These are phyloP conservation scores for Pollenia angustigena DNA, from an alignment of 2,888 invertebrate genomes.

Conservation along the genomic window DNA sequence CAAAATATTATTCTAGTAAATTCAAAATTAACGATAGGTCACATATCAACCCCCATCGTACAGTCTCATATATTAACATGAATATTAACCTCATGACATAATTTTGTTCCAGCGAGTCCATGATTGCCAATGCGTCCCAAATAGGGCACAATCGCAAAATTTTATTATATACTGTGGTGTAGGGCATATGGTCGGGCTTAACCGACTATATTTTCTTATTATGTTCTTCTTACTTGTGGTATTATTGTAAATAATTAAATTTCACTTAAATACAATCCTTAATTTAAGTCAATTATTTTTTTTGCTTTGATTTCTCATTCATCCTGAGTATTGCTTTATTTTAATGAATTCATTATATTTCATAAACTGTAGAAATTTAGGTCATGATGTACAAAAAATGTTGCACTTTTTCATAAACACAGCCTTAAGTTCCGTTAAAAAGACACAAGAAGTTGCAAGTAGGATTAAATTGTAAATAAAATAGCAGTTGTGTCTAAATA, in stretches of 20 bases:
- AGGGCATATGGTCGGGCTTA: no score
- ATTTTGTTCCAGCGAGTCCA: no score
- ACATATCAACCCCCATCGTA: no score
- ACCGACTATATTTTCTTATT: no score
- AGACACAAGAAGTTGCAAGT: not conserved
- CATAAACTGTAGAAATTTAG: slow-evolving; percentile 61
- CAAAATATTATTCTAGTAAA: no score
- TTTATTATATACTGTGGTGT: no score
- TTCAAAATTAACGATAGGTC: no score
- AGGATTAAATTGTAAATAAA: slow-evolving; percentile 38
- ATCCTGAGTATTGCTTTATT: slow-evolving; percentile 3
- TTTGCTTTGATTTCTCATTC: not conserved
- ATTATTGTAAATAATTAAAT: slow-evolving; percentile 37
- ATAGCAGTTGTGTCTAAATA: slow-evolving; percentile 75
- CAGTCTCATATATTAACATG: no score
- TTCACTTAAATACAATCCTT: slow-evolving; percentile 45
- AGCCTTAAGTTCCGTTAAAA: not conserved
- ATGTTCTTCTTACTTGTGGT: no score
- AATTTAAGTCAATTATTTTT: slow-evolving; percentile 52
- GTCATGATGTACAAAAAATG: slow-evolving; percentile 33
- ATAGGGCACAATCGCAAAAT: no score
- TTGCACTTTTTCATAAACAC: not conserved
- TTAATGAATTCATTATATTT: slow-evolving; percentile 64
- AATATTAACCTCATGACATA: no score
- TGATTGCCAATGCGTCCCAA: no score